Evolutionary conservation across 2,888 invertebrate genomes (phyloP).

Genomic region (Polydrusus pterygomalis): DNA sequence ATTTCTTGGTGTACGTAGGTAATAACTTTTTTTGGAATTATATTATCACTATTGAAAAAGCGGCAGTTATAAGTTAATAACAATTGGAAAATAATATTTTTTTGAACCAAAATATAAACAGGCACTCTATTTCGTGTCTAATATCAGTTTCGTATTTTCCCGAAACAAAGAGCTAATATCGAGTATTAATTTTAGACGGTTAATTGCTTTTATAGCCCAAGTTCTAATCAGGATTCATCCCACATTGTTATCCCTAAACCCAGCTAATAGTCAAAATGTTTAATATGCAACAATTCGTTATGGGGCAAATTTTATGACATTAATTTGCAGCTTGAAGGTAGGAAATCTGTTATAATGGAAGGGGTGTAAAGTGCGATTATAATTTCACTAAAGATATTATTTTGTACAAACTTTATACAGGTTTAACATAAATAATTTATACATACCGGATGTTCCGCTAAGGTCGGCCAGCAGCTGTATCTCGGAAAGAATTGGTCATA

Average conservation of each 20-base stretch:
- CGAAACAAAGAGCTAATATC: conserved; percentile 7
- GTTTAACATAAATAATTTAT: no score
- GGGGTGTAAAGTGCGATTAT: no score
- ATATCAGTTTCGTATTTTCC: background rate
- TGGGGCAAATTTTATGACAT: background rate
- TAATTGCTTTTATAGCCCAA: conserved; percentile 15
- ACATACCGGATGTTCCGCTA: no score
- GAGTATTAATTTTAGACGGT: conserved; percentile 24
- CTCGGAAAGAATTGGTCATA: no score
- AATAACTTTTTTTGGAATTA: no score
- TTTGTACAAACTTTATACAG: no score
- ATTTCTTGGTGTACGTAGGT: no score
- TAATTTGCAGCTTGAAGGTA: conserved; percentile 9
- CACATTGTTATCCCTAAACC: conserved; percentile 16
- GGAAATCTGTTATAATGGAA: background rate
- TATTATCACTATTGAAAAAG: no score
- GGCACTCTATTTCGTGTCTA: background rate
- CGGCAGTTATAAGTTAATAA: no score
- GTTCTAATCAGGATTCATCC: conserved; percentile 14
- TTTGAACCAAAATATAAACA: background rate
- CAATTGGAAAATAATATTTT: background rate
- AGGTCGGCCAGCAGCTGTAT: no score
- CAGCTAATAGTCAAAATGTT: conserved; percentile 16
- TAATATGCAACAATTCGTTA: conserved; percentile 15
- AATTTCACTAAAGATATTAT: no score